phyloP scores from a whole-genome alignment of 2,888 invertebrate species.

The Deilephila elpenor region DNA sequence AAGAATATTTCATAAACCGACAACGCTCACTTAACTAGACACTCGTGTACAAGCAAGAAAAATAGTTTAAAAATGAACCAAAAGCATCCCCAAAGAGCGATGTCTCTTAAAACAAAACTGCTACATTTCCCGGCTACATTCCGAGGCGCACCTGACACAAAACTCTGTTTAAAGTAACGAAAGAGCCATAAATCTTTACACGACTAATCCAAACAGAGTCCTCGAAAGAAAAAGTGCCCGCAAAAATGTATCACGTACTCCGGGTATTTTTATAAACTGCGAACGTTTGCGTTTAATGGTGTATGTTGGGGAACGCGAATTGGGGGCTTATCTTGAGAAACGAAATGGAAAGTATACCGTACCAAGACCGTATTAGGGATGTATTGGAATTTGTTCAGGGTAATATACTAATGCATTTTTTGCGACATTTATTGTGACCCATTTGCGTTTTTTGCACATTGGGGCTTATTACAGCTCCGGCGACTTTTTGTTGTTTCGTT shows the following conservation, averaged over 20 bases:
- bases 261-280: constrained; percentile 64
- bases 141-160: constrained; percentile 51
- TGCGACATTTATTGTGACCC: background rate
- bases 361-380: constrained; percentile 16
- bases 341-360: constrained; percentile 46
- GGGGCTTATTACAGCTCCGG: background rate
- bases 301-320: constrained; percentile 45
- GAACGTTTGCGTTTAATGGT: constrained; percentile 59
- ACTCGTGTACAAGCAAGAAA: no score
- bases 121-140: constrained; percentile 41
- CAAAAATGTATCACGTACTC: constrained; percentile 56
- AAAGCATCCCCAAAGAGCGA: constrained; percentile 28
- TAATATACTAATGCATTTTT: constrained; percentile 27
- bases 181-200: constrained; percentile 62
- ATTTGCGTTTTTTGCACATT: background rate
- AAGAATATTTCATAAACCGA: no score
- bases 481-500: background rate
- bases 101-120: constrained; percentile 27
- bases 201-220: constrained; percentile 60
- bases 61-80: constrained; percentile 18
- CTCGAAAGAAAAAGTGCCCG: constrained; percentile 52
- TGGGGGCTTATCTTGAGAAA: constrained; percentile 45
- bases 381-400: constrained; percentile 24
- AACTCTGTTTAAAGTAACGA: constrained; percentile 43
- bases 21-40: no score